Evolutionary conservation across 2,888 invertebrate species (phyloP), one percentile per base, ranked within the genome.

Genomic region (Hemithea aestivaria): DNA sequence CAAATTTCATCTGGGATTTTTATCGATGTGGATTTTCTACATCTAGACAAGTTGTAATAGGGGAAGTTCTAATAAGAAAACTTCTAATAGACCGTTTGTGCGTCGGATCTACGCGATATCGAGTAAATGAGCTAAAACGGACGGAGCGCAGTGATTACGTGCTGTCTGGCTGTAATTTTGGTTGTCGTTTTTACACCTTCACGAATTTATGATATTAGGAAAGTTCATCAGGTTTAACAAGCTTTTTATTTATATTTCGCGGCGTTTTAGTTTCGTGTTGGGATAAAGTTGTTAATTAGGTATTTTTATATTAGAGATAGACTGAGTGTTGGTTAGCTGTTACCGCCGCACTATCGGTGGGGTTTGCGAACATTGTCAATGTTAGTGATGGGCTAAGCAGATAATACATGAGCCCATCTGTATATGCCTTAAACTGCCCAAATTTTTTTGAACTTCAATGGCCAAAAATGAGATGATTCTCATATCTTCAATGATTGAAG

Each of bases 61-160:
- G 71, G 65, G 66, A 85, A 84, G 69, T 84, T 84, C 73, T 85
- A 84, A 85, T 84, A 84, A 84, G 84, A 84, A 85, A 85, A 85
- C 81, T 85, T 85, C 62, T 79, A 77, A 81, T 79, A 69, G 82
- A 74, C 73, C 74, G 70, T 78, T 81, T 73, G 65, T 65, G 74
- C 77, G 75, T 78, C 67, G 66, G 73, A 77, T 75, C 68, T 62
- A 58, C 63, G 66, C 62, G 78, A 77, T 81, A 78, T 71, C 62
- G 52, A 48, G 65, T 73, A 80, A 80, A 83, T 82, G 78, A 77
- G 74, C 64, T 75, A 62, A 67, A 70, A 64, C 65, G 59, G 38
- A 35, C 38, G 27, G 12, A 8, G 21, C 25, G 36, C 38, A 35
- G 59, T 68, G 61, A 69, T 71, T 63, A 63, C 66, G 58, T 62